Percentiles rank a stretch among this genome's conserved stretches.
Conservation (phyloP, 2,113 vertebrate genomes). For the Mesembrinibis cayennensis region DNA sequence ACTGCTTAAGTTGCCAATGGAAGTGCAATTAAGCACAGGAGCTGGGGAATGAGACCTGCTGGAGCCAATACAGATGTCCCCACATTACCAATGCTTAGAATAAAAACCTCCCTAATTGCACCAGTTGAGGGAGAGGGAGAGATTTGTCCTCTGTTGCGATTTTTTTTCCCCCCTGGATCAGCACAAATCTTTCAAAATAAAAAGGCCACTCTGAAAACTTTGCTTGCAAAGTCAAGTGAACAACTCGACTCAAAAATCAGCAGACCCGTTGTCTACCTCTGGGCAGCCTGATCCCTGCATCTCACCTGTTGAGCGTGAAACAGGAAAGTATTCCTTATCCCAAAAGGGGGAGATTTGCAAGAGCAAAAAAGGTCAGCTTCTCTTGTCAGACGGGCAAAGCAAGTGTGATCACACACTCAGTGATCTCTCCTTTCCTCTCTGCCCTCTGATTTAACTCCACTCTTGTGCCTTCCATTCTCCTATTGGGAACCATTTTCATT, state of each 20-base stretch:
- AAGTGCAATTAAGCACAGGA: conserved; percentile 25
- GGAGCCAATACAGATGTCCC: neutral
- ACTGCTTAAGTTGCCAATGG: neutral
- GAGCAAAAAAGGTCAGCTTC: neutral
- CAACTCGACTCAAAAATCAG: neutral
- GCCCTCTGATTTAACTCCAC: neutral
- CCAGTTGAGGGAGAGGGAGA: neutral
- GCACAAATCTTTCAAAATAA: neutral
- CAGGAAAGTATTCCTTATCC: neutral
- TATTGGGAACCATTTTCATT: neutral
- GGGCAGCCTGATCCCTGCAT: neutral
- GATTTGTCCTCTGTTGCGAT: neutral
- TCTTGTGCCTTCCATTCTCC: neutral
- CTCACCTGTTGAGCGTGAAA: neutral
- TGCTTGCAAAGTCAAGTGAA: neutral
- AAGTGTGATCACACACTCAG: neutral
- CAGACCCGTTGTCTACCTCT: neutral
- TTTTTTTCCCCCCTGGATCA: neutral
- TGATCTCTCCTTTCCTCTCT: neutral
- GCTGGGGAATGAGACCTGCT: neutral
- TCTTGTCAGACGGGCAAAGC: neutral
- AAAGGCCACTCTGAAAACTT: neutral
- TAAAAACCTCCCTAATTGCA: neutral
- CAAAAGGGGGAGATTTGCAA: neutral
- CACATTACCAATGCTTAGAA: neutral